phyloP scores from a whole-genome alignment of 2,797 vertebrate species.

The Mormyrops attenuatus region DNA sequence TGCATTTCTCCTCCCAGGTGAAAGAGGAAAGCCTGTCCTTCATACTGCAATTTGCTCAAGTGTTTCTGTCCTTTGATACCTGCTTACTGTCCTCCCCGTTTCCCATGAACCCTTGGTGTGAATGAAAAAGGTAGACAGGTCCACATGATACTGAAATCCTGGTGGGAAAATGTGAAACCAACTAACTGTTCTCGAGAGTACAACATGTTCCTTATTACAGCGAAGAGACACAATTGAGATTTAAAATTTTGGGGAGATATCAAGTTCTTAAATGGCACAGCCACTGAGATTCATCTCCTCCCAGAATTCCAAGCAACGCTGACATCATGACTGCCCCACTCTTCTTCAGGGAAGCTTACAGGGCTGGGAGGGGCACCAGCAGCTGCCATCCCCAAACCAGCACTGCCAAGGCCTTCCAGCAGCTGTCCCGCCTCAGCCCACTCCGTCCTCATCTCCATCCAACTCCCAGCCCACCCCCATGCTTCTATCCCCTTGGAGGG shows the following conservation, averaged over 20 bases:
- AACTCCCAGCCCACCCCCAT: not conserved
- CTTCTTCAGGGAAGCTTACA: not conserved
- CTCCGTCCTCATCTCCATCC: not conserved
- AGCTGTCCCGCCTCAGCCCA: not conserved
- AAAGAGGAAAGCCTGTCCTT: constrained; percentile 15
- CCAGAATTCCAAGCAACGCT: not conserved
- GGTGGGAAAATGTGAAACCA: not conserved
- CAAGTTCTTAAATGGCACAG: not conserved
- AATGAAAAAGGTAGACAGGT: not conserved
- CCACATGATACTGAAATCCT: not conserved
- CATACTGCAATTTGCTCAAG: not conserved
- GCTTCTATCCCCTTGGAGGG: not conserved
- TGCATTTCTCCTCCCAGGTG: constrained; percentile 44
- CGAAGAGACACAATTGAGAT: not conserved
- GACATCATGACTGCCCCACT: not conserved
- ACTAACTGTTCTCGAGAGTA: not conserved
- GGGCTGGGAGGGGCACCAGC: not conserved
- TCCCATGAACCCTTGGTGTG: not conserved
- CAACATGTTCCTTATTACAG: not conserved
- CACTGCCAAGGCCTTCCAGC: not conserved
- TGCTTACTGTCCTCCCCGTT: not conserved
- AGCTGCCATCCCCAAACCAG: not conserved
- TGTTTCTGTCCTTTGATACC: not conserved
- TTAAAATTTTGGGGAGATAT: not conserved
- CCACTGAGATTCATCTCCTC: not conserved